These are phyloP conservation scores for Dipus sagitta DNA, from an alignment of 2,797 vertebrate species.

Conservation along the genomic window DNA sequence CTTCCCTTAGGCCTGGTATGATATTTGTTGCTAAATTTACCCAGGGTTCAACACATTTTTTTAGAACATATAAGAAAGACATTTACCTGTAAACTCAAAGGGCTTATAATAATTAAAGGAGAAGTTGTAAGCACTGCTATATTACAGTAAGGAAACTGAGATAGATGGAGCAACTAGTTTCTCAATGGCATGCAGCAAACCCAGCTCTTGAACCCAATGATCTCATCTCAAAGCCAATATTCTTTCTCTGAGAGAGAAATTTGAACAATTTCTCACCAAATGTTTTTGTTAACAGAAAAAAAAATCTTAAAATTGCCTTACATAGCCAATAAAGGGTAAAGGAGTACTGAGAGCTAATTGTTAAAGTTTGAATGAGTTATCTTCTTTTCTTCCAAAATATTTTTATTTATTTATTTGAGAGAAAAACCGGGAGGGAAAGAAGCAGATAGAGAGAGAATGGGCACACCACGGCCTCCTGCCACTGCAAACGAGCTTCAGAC, in stretches of 20 bases:
- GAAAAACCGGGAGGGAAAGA: no score
- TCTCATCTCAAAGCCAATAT: neutral
- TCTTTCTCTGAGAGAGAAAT: slow-evolving; percentile 9
- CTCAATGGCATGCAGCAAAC: neutral
- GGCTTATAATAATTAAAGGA: neutral
- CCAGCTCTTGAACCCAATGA: neutral
- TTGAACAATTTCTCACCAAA: neutral
- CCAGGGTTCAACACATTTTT: slow-evolving; percentile 25
- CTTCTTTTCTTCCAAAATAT: no score
- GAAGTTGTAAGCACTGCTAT: neutral
- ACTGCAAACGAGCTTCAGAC: no score
- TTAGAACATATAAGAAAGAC: neutral
- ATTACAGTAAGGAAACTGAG: neutral
- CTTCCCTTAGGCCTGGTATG: neutral
- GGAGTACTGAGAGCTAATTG: neutral
- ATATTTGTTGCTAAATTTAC: neutral
- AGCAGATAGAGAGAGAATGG: no score
- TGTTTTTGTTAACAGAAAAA: slow-evolving; percentile 14
- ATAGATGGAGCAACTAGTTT: neutral
- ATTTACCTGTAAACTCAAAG: neutral
- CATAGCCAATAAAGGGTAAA: neutral
- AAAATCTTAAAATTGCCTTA: neutral
- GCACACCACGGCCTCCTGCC: no score
- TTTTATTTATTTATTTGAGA: no score
- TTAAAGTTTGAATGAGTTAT: neutral